Evolutionary conservation across 2,113 vertebrate genomes (phyloP), one percentile per base, ranked within the genome.

Genomic region (Anguilla rostrata): DNA sequence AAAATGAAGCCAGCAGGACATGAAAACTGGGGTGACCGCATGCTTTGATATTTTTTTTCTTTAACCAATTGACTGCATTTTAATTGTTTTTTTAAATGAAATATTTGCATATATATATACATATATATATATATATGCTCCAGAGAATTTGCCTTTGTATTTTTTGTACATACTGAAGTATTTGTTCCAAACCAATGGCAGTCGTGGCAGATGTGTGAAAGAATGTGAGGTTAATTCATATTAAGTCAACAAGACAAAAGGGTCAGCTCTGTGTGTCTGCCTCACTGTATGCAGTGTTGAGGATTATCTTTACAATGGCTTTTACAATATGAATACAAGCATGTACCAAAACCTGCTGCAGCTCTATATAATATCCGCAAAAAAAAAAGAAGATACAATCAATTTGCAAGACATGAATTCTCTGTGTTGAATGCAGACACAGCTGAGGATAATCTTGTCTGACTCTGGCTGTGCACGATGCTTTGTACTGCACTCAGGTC

Each of bases 261-360:
- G 49, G 66, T 88, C 29, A 39, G 91, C 89, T 94, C 91, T 98
- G 97, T 97, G 97, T 94, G 97, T 98, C 93, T 95, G 97, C 97
- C 97, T 98, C 98, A 94, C 95, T 22, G 18, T 66, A 66, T 5
- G 60, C 26, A 22, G 93, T 95, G 94, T 94, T 94, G 95, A 93
- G 88, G 90, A 92, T 94, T 96, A 94, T 95, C 94, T 92, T 86
- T 90, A 91, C 91, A 96, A 95, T 94, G 93, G 95, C 89, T 93
- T 94, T 94, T 92, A 91, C 63, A 87, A 92, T 92, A 34, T 34
- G 34, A 93, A 93, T 90, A 87, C 89, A 93, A 90, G 98, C 98
- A 99, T 98, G 98, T 97, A 97, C 95, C 96, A 96, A 97, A 94
- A 90, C 88, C 92, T 94, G 93, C 94, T 94, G 90, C 95, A 94